Evolutionary conservation across 2,113 vertebrate species (phyloP).

Genomic region (Microcebus murinus): DNA sequence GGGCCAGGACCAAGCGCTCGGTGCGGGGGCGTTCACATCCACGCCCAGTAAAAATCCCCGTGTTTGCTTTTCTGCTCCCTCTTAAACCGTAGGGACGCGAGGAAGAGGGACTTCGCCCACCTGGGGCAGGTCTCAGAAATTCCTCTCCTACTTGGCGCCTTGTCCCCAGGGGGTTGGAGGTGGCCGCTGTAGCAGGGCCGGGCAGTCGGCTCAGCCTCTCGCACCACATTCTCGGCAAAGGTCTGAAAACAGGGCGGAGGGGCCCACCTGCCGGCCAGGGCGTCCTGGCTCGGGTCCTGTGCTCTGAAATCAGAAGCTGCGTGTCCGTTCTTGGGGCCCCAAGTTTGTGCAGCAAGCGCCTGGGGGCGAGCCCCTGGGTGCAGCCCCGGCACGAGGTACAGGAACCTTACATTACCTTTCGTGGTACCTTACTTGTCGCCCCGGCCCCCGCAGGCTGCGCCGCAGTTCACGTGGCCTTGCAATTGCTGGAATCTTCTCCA

Average conservation of each 20-base stretch:
- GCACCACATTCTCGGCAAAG: neutral
- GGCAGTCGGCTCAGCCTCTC: neutral
- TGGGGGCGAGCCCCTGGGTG: neutral
- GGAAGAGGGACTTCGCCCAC: too few relatives aligned
- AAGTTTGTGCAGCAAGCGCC: fast-evolving
- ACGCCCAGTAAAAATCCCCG: too few relatives aligned
- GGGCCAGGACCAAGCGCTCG: neutral
- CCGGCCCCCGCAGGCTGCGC: neutral
- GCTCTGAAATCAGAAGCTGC: neutral
- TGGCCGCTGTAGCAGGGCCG: too few relatives aligned
- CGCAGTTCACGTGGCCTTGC: fast-evolving
- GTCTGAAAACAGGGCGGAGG: fast-evolving
- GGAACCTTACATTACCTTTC: too few relatives aligned
- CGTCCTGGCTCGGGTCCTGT: fast-evolving
- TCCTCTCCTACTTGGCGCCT: fast-evolving
- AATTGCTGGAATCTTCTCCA: neutral
- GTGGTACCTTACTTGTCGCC: neutral
- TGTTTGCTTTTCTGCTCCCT: too few relatives aligned
- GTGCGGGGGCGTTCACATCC: too few relatives aligned
- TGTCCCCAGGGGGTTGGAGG: neutral
- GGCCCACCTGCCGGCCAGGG: fast-evolving
- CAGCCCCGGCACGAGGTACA: fast-evolving
- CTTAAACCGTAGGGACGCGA: fast-evolving
- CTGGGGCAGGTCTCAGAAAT: neutral
- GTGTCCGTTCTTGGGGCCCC: too few relatives aligned